Conservation (phyloP, 2,888 invertebrate species). For the Hirtodrosophila cameraria region DNA sequence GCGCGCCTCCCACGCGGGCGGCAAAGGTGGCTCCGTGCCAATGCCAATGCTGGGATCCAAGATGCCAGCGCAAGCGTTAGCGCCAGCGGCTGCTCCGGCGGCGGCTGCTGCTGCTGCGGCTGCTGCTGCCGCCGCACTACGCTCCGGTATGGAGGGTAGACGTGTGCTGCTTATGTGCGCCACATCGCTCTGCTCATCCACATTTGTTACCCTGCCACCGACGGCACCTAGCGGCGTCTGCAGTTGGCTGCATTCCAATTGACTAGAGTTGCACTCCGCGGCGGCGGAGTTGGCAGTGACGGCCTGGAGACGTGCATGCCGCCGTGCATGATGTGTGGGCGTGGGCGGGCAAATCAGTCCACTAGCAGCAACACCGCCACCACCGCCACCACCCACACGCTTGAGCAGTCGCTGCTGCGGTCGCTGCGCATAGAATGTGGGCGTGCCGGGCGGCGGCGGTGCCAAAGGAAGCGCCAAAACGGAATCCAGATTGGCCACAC, state of each 20-base stretch:
- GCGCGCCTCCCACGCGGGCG: conserved; percentile 98
- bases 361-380: conserved; percentile 11
- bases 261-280: conserved; percentile 59
- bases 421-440: conserved; percentile 76
- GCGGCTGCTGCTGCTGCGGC: conserved; percentile 54
- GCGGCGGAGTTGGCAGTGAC: conserved; percentile 83
- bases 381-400: conserved; percentile 84
- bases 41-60: conserved; percentile 56
- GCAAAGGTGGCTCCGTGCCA: conserved; percentile 87
- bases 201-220: conserved; percentile 20
- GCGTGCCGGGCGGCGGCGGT: conserved; percentile 82
- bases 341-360: conserved; percentile 92
- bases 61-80: conserved; percentile 54
- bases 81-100: conserved; percentile 23
- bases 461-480: conserved; percentile 25
- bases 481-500: conserved; percentile 46
- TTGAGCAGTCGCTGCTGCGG: conserved; percentile 88
- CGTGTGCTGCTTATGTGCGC: conserved; percentile 90
- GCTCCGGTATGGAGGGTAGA: conserved; percentile 92
- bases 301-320: conserved; percentile 84
- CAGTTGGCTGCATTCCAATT: conserved; percentile 69
- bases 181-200: conserved; percentile 85
- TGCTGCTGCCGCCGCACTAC: conserved; percentile 84
- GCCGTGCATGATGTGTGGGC: conserved; percentile 92
- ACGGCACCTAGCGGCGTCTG: conserved; percentile 45